phyloP scores from a whole-genome alignment of 1,140 invertebrate genomes.

The Plodia interpunctella region DNA sequence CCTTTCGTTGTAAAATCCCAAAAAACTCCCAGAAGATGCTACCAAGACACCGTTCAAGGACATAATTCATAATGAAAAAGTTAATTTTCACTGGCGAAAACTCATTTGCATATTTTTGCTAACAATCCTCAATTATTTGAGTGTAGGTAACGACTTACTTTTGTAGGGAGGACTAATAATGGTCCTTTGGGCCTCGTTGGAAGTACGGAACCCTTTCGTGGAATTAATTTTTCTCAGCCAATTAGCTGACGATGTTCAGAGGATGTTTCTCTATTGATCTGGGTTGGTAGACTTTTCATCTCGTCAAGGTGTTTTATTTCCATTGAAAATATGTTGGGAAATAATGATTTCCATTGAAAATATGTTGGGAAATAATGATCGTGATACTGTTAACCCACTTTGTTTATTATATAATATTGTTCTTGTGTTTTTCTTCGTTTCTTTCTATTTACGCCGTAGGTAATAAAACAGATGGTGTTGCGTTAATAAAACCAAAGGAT shows the following conservation, averaged over 20 bases:
- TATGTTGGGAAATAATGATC: too few species aligned
- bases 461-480: too few species aligned
- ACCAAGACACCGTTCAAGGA: constrained; percentile 59
- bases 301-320: too few species aligned
- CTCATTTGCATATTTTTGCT: constrained; percentile 72
- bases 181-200: constrained; percentile 55
- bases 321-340: too few species aligned
- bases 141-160: constrained; percentile 43
- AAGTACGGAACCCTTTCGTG: constrained; percentile 52
- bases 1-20: constrained; percentile 55
- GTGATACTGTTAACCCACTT: too few species aligned
- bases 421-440: too few species aligned
- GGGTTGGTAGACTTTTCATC: constrained; percentile 1
- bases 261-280: constrained; percentile 50
- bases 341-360: too few species aligned
- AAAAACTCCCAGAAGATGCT: constrained; percentile 68
- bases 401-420: too few species aligned
- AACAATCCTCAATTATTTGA: constrained; percentile 63
- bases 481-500: too few species aligned
- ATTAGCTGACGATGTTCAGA: constrained; percentile 58
- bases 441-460: too few species aligned
- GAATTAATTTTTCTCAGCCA: constrained; percentile 74
- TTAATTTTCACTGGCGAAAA: constrained; percentile 67
- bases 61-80: constrained; percentile 76
- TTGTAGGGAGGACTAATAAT: constrained; percentile 36